Base-by-base conservation (phyloP, 2,113 vertebrate genomes). In the Rhineura floridana region DNA sequence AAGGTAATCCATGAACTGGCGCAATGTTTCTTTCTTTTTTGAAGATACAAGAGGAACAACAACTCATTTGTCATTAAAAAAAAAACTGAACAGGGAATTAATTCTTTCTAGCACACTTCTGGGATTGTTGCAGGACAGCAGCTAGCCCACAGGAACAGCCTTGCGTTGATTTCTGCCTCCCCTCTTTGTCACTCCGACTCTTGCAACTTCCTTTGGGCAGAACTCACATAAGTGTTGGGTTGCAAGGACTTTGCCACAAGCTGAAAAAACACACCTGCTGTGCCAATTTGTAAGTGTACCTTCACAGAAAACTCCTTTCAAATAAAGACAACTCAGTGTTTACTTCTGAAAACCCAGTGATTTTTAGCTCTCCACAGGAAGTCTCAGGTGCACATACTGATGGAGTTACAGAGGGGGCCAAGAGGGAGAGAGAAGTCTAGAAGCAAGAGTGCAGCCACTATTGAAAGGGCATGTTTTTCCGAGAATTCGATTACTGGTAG, bases 251-350 rank as follows among this genome's bases (percentile, higher is more conserved):
- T 90, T 93, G 23, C 46, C 4, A 0, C 55, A 93, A 93, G 90
- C 83, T 94, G 87, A 93, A 94, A 94, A 79, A 93, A 93, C 69
- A 92, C 21, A 85, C 7, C 10, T 44, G 2, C 50, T 90, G 4
- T 86, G 88, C 76, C 88, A 84, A 86, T 55, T 92, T 90, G 85
- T 89, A 79, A 93, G 72, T 0, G 0, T 28, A 91, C 36, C 25
- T 92, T 90, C 36, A 63, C 17, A 76, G 73, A 91, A n/a, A 92
- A 91, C n/a, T 52, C 87, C 67, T 90, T 92, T 87, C 69, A 90
- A 89, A 82, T 84, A 87, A 90, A 89, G 88, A 82, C 88, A 92
- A 91, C 44, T 67, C 88, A 90, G 50, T 39, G 82, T 5, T 13
- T 7, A 19, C 33, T 30, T 90, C 83, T 76, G 88, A 70, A 52